Percentiles rank a stretch among this genome's conserved stretches.
These are phyloP conservation scores for Falco naumanni DNA, from an alignment of 2,797 vertebrate genomes.

Conservation along the genomic window DNA sequence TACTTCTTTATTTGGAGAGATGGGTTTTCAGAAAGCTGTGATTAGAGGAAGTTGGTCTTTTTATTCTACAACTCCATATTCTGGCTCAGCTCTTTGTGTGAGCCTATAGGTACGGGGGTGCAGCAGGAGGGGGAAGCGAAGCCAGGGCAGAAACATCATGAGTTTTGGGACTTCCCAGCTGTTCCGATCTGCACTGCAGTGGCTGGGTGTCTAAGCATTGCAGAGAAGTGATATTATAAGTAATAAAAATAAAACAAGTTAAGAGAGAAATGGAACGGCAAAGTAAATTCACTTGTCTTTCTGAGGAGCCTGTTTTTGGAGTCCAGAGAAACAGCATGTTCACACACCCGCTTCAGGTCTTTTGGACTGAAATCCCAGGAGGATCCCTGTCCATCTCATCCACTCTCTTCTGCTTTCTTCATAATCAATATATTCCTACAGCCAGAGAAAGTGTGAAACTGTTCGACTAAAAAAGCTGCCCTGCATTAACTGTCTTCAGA, in stretches of 20 bases:
- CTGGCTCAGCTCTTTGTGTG: neutral
- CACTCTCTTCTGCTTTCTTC: neutral
- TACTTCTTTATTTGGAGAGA: neutral
- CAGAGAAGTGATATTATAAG: neutral
- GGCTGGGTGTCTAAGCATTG: neutral
- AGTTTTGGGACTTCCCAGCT: neutral
- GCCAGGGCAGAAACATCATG: neutral
- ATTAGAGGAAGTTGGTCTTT: neutral
- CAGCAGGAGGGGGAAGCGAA: neutral
- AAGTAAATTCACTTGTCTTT: neutral
- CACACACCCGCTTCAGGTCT: fast-evolving
- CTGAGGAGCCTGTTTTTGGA: neutral
- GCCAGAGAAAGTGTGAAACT: neutral
- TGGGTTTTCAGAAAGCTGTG: neutral
- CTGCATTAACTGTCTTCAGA: neutral
- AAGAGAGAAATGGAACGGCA: neutral
- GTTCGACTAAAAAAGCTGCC: neutral
- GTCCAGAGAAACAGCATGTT: neutral
- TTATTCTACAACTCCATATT: neutral
- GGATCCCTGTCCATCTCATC: neutral
- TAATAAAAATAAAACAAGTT: neutral
- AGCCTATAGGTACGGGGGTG: neutral
- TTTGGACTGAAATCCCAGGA: neutral
- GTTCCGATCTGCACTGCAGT: neutral
- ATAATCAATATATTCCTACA: neutral